Percentiles rank a stretch among this genome's conserved stretches.
Conservation (phyloP, 2,797 vertebrate genomes). For the Lycodopsis pacificus region DNA sequence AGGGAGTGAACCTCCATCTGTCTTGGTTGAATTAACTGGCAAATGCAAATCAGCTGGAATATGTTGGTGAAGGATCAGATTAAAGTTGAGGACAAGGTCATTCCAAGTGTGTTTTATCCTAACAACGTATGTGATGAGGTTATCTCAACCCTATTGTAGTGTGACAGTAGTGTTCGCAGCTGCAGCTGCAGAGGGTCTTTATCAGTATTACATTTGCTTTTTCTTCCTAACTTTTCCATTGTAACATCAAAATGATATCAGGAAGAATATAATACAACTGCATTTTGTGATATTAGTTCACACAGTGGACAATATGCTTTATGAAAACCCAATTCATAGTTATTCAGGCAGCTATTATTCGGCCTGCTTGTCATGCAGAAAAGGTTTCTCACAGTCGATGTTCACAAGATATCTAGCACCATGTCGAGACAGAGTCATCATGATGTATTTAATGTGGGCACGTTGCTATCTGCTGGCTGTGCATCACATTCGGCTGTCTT, state of each 20-base stretch:
- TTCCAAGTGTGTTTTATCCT: not conserved
- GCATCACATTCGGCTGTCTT: slow-evolving; percentile 36
- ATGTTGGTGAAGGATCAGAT: not conserved
- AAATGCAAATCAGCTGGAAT: slow-evolving; percentile 6
- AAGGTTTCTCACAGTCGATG: slow-evolving; percentile 23
- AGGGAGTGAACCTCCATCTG: slow-evolving; percentile 32
- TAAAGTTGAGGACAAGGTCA: slow-evolving; percentile 21
- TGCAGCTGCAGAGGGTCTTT: slow-evolving; percentile 24
- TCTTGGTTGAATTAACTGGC: slow-evolving; percentile 10
- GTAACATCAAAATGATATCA: slow-evolving; percentile 20
- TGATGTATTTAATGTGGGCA: slow-evolving; percentile 28
- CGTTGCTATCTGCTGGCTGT: slow-evolving; percentile 39
- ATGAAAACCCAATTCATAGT: slow-evolving; percentile 15
- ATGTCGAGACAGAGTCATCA: slow-evolving; percentile 15
- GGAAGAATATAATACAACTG: slow-evolving; percentile 20
- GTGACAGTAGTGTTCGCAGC: not conserved
- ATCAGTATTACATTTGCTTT: not conserved
- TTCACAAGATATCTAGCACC: slow-evolving; percentile 47
- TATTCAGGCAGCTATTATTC: slow-evolving; percentile 37
- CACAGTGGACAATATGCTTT: slow-evolving; percentile 7
- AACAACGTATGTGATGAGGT: not conserved
- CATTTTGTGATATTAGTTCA: not conserved
- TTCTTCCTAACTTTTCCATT: slow-evolving; percentile 25
- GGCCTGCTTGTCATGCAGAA: slow-evolving; percentile 44
- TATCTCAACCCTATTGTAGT: not conserved